Evolutionary conservation across 2,888 invertebrate species (phyloP).

Genomic region (Dicycla oo): DNA sequence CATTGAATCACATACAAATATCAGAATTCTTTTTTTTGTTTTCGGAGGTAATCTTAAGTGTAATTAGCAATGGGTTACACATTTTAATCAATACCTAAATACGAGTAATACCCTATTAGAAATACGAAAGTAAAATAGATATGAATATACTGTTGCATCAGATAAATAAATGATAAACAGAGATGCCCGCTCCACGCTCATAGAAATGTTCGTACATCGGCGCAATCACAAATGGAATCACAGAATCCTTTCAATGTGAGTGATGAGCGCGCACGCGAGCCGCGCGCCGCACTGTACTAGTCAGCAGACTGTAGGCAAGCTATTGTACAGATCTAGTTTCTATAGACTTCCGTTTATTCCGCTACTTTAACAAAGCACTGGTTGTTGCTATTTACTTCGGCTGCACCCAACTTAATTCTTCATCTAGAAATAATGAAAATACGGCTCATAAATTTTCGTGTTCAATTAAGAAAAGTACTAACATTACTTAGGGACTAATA

Average conservation of each 20-base stretch:
- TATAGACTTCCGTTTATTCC: background rate
- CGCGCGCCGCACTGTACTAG: background rate
- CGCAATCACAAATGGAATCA: constrained; percentile 56
- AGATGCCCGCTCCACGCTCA: constrained; percentile 35
- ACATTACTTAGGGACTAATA: background rate
- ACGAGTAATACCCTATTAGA: background rate
- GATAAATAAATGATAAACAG: background rate
- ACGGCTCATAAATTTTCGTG: background rate
- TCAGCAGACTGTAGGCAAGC: background rate
- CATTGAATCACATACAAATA: background rate
- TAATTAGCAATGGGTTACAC: background rate
- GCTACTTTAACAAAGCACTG: constrained; percentile 4
- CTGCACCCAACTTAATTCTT: background rate
- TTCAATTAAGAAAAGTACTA: background rate
- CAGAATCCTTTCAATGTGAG: constrained; percentile 79
- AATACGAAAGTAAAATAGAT: background rate
- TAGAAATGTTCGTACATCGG: constrained; percentile 7
- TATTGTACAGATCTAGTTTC: background rate
- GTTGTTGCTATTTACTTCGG: background rate
- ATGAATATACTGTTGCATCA: background rate
- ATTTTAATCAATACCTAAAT: background rate
- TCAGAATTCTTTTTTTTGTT: background rate
- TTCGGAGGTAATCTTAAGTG: background rate
- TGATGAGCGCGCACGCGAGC: constrained; percentile 41
- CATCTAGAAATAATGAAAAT: background rate